These are phyloP conservation scores for Drosophila kurseongensis DNA, from an alignment of 1,140 invertebrate species.

Conservation along the genomic window DNA sequence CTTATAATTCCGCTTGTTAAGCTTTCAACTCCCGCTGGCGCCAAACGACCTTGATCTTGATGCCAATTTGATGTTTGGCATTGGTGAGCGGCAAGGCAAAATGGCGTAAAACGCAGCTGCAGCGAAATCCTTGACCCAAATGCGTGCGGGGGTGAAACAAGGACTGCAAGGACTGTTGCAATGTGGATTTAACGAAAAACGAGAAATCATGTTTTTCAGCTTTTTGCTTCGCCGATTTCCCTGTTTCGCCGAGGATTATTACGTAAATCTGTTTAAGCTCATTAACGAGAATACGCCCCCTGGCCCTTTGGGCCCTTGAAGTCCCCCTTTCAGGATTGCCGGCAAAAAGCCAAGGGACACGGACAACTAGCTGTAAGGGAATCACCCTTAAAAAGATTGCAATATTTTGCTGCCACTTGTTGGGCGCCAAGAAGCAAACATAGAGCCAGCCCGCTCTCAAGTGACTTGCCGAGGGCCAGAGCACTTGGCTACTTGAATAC, in stretches of 20 bases:
- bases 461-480: conserved; percentile 2
- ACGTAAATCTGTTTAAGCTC: conserved; percentile 68
- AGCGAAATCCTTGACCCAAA: conserved; percentile 68
- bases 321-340: background rate
- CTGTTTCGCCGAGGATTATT: conserved; percentile 61
- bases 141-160: conserved; percentile 20
- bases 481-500: background rate
- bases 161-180: conserved; percentile 8
- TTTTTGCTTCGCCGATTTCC: conserved; percentile 29
- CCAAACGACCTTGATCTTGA: conserved; percentile 67
- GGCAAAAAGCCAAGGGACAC: background rate
- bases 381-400: conserved; percentile 12
- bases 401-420: conserved; percentile 36
- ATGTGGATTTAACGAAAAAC: background rate
- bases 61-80: conserved; percentile 69
- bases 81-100: conserved; percentile 8
- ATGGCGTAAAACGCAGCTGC: conserved; percentile 37
- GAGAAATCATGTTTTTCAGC: conserved; percentile 11
- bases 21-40: conserved; percentile 27
- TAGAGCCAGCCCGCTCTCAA: background rate
- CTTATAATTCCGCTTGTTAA: conserved; percentile 37
- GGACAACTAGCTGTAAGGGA: background rate
- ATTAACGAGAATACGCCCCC: conserved; percentile 37
- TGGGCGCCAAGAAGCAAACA: conserved; percentile 42
- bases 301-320: background rate